phyloP scores from a whole-genome alignment of 2,888 invertebrate genomes.

The Eilema sororculum region DNA sequence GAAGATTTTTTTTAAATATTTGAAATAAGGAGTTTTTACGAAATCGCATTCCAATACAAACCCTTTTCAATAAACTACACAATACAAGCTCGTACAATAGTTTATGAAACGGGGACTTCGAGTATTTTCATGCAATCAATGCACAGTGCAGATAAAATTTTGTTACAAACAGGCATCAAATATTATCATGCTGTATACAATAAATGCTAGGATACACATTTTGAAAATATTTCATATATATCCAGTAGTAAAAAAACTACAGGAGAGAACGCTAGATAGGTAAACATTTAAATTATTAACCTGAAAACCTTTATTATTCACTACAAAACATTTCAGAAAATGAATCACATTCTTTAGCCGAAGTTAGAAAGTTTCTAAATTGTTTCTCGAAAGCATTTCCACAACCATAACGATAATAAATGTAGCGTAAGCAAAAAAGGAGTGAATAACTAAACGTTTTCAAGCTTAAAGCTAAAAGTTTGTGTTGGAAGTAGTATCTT shows the following conservation, averaged over 20 bases:
- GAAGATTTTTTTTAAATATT: background rate
- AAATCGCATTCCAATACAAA: constrained; percentile 59
- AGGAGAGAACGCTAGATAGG: constrained; percentile 25
- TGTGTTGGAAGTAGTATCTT: constrained; percentile 30
- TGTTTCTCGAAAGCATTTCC: constrained; percentile 56
- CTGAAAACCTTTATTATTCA: constrained; percentile 38
- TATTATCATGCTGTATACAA: constrained; percentile 54
- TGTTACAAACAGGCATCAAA: constrained; percentile 39
- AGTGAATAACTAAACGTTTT: constrained; percentile 43
- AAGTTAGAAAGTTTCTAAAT: constrained; percentile 38
- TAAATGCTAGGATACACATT: constrained; percentile 28
- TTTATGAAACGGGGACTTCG: constrained; percentile 56
- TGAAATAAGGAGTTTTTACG: constrained; percentile 63
- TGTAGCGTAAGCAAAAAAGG: constrained; percentile 64
- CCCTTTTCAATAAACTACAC: constrained; percentile 55
- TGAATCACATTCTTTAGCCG: constrained; percentile 31
- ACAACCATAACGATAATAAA: constrained; percentile 65
- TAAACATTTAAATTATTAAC: constrained; percentile 30
- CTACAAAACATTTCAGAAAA: constrained; percentile 36
- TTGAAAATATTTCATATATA: constrained; percentile 18
- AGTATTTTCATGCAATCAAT: constrained; percentile 56
- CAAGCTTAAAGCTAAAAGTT: constrained; percentile 48
- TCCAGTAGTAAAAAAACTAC: constrained; percentile 18
- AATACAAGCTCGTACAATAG: constrained; percentile 46
- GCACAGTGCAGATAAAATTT: constrained; percentile 47